Percentiles rank a stretch among this genome's conserved stretches.
Conservation (phyloP, 92 coral and sea anemone genomes). For the Anthopleura xanthogrammica region DNA sequence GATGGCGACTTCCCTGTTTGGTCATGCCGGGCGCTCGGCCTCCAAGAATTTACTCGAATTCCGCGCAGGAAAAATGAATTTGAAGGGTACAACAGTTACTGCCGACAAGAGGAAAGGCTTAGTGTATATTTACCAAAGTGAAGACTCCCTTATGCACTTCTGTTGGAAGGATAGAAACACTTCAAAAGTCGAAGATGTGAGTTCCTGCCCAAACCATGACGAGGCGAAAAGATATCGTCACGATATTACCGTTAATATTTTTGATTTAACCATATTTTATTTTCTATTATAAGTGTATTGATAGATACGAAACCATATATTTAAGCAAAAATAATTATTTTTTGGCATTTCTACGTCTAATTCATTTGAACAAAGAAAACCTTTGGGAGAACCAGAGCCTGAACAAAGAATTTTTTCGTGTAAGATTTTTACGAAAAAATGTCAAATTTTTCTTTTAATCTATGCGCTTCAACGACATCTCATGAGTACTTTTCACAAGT, state of each 20-base stretch:
- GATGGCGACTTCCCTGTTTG: slow-evolving; percentile 91
- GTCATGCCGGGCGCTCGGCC: slow-evolving; percentile 73
- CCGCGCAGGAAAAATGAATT: slow-evolving; percentile 93
- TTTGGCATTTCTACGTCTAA: background rate
- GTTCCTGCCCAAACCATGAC: slow-evolving; percentile 27
- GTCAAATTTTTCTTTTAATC: too few species aligned
- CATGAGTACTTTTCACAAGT: too few species aligned
- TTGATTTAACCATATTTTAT: background rate
- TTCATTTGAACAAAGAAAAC: background rate
- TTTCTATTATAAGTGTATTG: background rate
- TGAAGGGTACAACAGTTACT: slow-evolving; percentile 93
- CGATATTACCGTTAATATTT: background rate
- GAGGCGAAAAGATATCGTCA: slow-evolving; percentile 7
- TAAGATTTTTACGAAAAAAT: too few species aligned
- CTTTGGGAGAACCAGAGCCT: background rate
- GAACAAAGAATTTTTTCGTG: background rate
- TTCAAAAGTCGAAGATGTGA: slow-evolving; percentile 94
- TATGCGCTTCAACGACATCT: too few species aligned
- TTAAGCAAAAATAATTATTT: background rate
- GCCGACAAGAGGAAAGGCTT: slow-evolving; percentile 96
- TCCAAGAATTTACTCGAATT: slow-evolving; percentile 95
- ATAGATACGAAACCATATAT: background rate
- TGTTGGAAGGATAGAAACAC: slow-evolving; percentile 96
- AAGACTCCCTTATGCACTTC: slow-evolving; percentile 96
- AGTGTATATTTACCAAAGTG: slow-evolving; percentile 94